These are phyloP conservation scores for Heliocidaris tuberculata DNA, from an alignment of 35 echinoderm and acorn worm species.

Conservation along the genomic window DNA sequence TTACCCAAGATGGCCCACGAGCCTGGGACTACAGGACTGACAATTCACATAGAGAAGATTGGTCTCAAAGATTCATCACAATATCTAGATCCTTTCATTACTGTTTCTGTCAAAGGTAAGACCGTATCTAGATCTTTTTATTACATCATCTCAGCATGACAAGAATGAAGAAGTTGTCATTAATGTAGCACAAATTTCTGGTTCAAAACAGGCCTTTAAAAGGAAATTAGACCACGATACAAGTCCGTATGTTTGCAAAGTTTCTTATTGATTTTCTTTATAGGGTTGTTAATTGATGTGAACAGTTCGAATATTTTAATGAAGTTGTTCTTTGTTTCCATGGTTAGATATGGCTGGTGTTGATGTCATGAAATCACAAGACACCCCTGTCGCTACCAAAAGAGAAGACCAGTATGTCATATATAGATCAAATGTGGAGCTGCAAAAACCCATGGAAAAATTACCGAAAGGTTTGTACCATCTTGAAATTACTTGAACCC, in stretches of 20 bases:
- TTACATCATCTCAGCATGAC: too few species aligned
- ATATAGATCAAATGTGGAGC: constrained; percentile 80
- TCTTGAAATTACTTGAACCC: not conserved
- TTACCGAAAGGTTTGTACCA: constrained; percentile 78
- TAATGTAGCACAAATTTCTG: too few species aligned
- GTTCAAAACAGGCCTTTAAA: too few species aligned
- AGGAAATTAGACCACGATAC: too few species aligned
- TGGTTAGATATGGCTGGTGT: constrained; percentile 84
- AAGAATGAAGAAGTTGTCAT: too few species aligned
- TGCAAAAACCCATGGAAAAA: constrained; percentile 96
- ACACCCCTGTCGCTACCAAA: constrained; percentile 82
- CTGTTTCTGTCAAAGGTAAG: constrained; percentile 89
- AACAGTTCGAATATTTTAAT: not conserved
- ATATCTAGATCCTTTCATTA: constrained; percentile 91
- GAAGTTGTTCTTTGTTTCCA: not conserved
- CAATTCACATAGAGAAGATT: constrained; percentile 85
- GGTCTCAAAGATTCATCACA: constrained; percentile 78
- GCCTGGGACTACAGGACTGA: constrained; percentile 77
- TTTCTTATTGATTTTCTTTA: too few species aligned
- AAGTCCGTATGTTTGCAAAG: too few species aligned
- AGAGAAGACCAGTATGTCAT: constrained; percentile 94
- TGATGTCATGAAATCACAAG: constrained; percentile 83
- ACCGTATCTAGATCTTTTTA: too few species aligned
- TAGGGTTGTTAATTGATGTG: too few species aligned
- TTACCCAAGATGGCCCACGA: constrained; percentile 83